Base-by-base conservation (phyloP, 2,888 invertebrate genomes). In the Acrobasis suavella region DNA sequence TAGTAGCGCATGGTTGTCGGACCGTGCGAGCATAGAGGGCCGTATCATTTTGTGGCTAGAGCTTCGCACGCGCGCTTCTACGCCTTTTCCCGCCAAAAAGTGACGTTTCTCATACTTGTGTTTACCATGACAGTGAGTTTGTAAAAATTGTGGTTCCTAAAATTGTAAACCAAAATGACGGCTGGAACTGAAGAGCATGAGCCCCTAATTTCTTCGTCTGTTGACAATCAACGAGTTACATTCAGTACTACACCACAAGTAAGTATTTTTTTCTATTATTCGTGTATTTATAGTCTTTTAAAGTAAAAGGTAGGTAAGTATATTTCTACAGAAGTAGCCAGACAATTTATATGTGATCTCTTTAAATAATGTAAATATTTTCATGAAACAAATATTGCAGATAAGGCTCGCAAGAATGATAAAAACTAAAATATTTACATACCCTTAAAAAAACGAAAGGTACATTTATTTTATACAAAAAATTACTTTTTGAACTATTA, bases 171-270 rank as follows among this genome's bases (percentile, higher is more conserved):
- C 54, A 87, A 80, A 73, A 93, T 93, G 93, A 91, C 92, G 39
- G 81, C 77, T 54, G 92, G 90, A 22, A 83, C 73, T 22, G 93
- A 93, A 65, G 93, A 93, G 65, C 92, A 93, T 37, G 93, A 93
- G 69, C 91, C 93, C 9, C 81, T 93, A 58, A 89, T 93, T 70
- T 83, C 85, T 9, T 75, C 91, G 17, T 89, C 92, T 12, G 88
- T 89, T 49, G 92, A 92, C 59, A 86, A 89, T 60, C 91, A 91
- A 67, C 82, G 90, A 52, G 91, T 89, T 56, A 68, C 86, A 0
- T 92, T 81, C 71, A 89, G 70, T 70, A 83, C 81, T 69, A 84
- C 91, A 14, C 89, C 91, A 2, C 78, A 83, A 74, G 91, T 91
- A 52, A 55, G 38, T 50, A 49, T 38, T 9, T 15, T 38, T 37